Evolutionary conservation across 2,113 vertebrate genomes (phyloP), one percentile per base, ranked within the genome.

Genomic region (Hemibagrus wyckioides): DNA sequence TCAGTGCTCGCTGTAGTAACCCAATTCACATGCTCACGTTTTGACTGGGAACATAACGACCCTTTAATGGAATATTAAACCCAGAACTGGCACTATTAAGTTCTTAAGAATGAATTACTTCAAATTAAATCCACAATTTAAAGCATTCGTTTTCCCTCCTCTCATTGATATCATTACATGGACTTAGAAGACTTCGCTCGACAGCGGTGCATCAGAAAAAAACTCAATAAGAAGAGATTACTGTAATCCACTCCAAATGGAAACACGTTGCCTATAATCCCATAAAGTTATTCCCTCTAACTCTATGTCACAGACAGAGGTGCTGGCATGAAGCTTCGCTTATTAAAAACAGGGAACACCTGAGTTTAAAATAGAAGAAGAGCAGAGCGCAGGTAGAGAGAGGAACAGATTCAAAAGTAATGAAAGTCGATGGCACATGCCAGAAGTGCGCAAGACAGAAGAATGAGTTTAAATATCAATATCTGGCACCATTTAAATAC

Each of bases 201-300:
- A 88, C 83, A 4, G 13, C 67, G 77, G 87, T 84, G 89, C 85
- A 93, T 93, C 91, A 92, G 90, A 84, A 73, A 88, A 83, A 48
- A 48, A 48, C 44, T 92, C 88, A 91, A 90, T 93, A 91, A 91
- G 83, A 82, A 86, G 59, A 92, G 91, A 94, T 94, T 93, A 83
- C 89, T 87, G 89, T 92, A 92, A 94, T 93, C 90, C 91, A 75
- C 63, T 86, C 85, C 61, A 90, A 93, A 92, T 90, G 89, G 90
- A 92, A 91, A 87, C 73, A 80, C 69, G 87, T 85, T 83, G 90
- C 73, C 85, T 90, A 89, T 90, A 94, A 93, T 92, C 89, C 90
- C 61, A 88, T 69, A 52, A 83, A 89, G 88, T 87, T 92, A 85
- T 92, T 92, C 90, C 85, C 87, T 90, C 87, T 52, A 83, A 44